Base-by-base conservation (phyloP, 53 echinoderm and acorn worm genomes). In the Crossaster papposus region DNA sequence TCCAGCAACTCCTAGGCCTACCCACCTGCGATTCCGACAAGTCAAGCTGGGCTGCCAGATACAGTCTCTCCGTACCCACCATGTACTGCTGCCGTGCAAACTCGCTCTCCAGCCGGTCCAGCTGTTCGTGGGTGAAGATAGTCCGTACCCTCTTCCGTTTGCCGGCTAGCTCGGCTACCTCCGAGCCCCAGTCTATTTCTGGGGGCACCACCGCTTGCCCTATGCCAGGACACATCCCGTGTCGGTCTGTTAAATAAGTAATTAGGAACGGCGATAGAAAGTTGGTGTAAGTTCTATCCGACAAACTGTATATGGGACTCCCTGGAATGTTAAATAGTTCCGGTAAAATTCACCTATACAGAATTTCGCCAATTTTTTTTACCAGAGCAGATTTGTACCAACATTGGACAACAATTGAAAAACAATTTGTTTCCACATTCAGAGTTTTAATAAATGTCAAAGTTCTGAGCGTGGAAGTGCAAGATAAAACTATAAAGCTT, bases 21-120 rank as follows among this genome's bases (percentile, higher is more conserved):
- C 85, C 63, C 14, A 96, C 96, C 96, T 96, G 96, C 10, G 96
- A 92, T 85, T 96, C 94, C 10, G 96, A 90, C 0, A 96, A 91
- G 32, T 93, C 91, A 11, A 96, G 93, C 51, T 94, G 91, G 12
- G 96, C 88, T 13, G 96, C 96, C 7, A 96, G 80, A 54, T 93
- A 93, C 5, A 93, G 88, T 10, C 96, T 65, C 80, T 96, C 96
- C 15, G 92, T 89, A 13, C 96, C 96, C 30, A 96, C 96, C 96
- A 96, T 94, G 82, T 96, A 96, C 76, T 96, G 96, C 91, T 96
- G 96, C 20, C 92, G 79, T 23, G 92, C 80, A 85, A 96, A 96
- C 70, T 94, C 96, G 13, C 70, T 88, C 58, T 96, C 96, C 58
- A 96, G 88, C 15, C 96, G 89, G 75, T 96, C 94, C 34, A 96